phyloP scores from a whole-genome alignment of 2,113 vertebrate genomes.

The Ceratotherium simum region DNA sequence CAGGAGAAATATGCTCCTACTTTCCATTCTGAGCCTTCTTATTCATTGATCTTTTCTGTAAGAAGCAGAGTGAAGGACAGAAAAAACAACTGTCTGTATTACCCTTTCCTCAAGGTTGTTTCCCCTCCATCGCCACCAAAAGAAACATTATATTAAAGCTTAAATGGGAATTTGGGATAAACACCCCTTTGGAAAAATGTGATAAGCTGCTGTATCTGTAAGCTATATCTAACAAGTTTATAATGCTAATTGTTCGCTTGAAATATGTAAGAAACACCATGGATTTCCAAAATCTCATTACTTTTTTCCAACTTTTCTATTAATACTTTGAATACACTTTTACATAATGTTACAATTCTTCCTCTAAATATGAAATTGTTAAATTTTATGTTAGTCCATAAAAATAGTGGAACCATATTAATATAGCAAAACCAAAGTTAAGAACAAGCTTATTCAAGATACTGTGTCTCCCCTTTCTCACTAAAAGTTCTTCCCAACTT shows the following conservation, averaged over 20 bases:
- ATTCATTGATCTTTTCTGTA: not conserved
- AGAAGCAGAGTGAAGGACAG: not conserved
- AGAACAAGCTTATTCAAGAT: not conserved
- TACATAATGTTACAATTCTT: not conserved
- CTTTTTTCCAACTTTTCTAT: constrained; percentile 6
- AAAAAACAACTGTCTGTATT: not conserved
- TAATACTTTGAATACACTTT: not conserved
- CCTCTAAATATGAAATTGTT: not conserved
- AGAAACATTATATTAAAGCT: not conserved
- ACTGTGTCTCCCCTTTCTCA: not conserved
- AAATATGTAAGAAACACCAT: not conserved
- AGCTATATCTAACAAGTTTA: not conserved
- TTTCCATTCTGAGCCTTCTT: not conserved
- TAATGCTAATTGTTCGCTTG: not conserved
- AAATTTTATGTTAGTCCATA: not conserved
- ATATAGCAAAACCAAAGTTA: constrained; percentile 37
- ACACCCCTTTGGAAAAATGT: not conserved
- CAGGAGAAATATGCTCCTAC: not conserved
- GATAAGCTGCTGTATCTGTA: not conserved
- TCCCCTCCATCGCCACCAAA: not conserved
- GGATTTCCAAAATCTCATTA: constrained; percentile 22
- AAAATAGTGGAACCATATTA: constrained; percentile 6
- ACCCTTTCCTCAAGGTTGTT: not conserved
- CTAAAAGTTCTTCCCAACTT: not conserved
- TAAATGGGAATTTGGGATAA: not conserved